Conservation (phyloP, 2,113 vertebrate genomes). For the Trochalopteron elliotii region DNA sequence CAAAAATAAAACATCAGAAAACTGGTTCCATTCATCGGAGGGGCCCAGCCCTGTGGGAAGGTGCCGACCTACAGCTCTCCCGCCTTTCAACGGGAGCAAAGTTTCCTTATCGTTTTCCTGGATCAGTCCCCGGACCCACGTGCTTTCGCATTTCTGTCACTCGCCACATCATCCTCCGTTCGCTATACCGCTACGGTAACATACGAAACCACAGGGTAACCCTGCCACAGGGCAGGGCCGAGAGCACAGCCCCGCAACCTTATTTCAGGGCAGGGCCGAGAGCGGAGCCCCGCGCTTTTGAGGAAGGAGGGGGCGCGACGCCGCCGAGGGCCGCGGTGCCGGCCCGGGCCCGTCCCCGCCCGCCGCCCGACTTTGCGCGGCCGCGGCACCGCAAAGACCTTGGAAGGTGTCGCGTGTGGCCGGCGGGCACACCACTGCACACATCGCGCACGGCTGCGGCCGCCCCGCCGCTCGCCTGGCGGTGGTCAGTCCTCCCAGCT, state of each 20-base stretch:
- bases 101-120: not conserved
- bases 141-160: not conserved
- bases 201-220: accelerated
- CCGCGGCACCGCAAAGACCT: conserved; percentile 76
- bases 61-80: not conserved
- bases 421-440: conserved; percentile 95
- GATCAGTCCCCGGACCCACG: not conserved
- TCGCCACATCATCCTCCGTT: not conserved
- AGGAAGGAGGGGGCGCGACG: not conserved
- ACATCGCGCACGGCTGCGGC: conserved; percentile 86
- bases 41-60: not conserved
- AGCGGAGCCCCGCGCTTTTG: not conserved
- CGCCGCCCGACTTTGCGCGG: conserved; percentile 14
- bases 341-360: not conserved
- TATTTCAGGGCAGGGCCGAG: accelerated
- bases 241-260: not conserved
- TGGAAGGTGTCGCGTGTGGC: conserved; percentile 88
- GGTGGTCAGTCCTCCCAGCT: conserved; percentile 98
- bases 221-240: not conserved
- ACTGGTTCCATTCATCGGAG: not conserved
- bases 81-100: not conserved
- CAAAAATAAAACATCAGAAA: not conserved
- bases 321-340: not conserved
- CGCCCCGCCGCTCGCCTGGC: conserved; percentile 83
- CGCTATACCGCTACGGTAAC: accelerated